Conservation (phyloP, 2,797 vertebrate species). For the Micromesistius poutassou region DNA sequence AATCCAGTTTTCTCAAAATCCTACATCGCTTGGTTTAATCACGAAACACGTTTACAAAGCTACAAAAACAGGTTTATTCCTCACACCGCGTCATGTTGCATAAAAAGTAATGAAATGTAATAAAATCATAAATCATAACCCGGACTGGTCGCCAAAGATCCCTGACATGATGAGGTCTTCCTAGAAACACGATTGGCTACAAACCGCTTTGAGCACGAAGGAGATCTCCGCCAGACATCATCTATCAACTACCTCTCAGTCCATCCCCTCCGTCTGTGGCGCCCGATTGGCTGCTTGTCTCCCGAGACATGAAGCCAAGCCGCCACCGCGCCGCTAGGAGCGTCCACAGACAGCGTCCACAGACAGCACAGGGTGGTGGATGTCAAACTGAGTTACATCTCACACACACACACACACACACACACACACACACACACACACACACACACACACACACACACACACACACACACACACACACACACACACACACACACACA, state of each 20-base stretch:
- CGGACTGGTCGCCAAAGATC: not conserved
- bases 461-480: conserved; percentile 10
- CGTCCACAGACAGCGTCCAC: conserved; percentile 32
- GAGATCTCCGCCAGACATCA: conserved; percentile 25
- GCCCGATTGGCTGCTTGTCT: conserved; percentile 20
- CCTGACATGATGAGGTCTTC: not conserved
- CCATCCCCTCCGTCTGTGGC: conserved; percentile 25
- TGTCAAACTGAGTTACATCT: conserved; percentile 31
- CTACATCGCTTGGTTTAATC: not conserved
- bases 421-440: conserved; percentile 22
- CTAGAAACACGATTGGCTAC: not conserved
- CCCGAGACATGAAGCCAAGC: conserved; percentile 39
- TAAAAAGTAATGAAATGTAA: not conserved
- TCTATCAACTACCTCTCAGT: conserved; percentile 36
- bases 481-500: conserved; percentile 12
- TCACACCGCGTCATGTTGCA: not conserved
- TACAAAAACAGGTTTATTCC: not conserved
- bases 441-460: not conserved
- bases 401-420: conserved; percentile 21
- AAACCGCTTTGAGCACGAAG: conserved; percentile 15
- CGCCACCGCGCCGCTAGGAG: conserved; percentile 33
- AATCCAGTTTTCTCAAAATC: not conserved
- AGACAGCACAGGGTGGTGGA: conserved; percentile 42
- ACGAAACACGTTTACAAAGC: not conserved
- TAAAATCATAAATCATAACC: not conserved